phyloP scores from a whole-genome alignment of 2,888 invertebrate species.

The Pammene aurita region DNA sequence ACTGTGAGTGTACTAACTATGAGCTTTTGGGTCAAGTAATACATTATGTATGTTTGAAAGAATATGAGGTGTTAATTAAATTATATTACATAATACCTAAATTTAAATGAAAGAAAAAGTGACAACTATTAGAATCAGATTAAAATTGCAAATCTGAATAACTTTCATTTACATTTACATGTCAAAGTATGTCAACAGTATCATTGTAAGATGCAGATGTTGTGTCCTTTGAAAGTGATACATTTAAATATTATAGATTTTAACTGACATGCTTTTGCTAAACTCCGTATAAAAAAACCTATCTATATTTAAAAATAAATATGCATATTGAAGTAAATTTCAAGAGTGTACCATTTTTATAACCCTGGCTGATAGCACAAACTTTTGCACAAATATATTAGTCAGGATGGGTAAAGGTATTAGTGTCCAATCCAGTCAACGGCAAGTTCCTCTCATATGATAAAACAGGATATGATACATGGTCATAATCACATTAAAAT shows the following conservation, averaged over 20 bases:
- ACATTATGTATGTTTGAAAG: too few species aligned
- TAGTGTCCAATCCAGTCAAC: conserved; percentile 4
- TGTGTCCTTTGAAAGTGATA: too few species aligned
- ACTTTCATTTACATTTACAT: conserved; percentile 31
- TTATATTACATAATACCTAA: background rate
- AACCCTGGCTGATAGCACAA: too few species aligned
- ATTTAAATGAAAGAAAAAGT: conserved; percentile 39
- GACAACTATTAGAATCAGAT: conserved; percentile 24
- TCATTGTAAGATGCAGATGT: background rate
- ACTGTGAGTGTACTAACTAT: too few species aligned
- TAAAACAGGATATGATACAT: conserved; percentile 28
- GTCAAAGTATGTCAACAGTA: conserved; percentile 2
- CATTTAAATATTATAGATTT: background rate
- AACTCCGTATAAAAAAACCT: too few species aligned
- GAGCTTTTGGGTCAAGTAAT: too few species aligned
- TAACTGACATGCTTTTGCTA: background rate
- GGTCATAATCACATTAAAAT: conserved; percentile 6
- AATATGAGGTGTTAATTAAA: too few species aligned
- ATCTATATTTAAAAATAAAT: too few species aligned
- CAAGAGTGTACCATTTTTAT: too few species aligned
- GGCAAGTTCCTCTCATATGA: conserved; percentile 11
- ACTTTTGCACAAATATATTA: background rate
- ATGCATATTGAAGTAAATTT: too few species aligned
- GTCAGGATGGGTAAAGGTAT: background rate
- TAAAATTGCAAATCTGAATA: conserved; percentile 32